Evolutionary conservation across 2,888 invertebrate genomes (phyloP).

Genomic region (Barypeithes pellucidus): DNA sequence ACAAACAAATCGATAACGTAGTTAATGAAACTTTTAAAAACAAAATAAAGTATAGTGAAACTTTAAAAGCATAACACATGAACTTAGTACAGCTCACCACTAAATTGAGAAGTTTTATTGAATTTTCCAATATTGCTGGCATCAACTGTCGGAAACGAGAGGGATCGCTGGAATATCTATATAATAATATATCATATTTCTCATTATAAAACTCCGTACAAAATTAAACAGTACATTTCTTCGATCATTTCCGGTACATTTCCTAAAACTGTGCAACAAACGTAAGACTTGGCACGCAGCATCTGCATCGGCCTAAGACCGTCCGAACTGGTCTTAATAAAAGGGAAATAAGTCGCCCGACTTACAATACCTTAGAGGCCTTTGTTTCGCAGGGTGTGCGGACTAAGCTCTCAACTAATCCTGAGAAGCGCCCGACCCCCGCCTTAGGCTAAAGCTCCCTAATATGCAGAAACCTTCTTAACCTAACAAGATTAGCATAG

Average conservation of each 20-base stretch:
- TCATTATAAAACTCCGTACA: too few species aligned
- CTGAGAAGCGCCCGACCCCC: conserved; percentile 73
- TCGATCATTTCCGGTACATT: not conserved
- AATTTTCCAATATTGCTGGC: too few species aligned
- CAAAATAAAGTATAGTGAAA: too few species aligned
- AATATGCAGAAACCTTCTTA: conserved; percentile 83
- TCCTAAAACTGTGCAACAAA: not conserved
- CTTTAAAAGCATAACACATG: too few species aligned
- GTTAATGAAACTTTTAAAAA: too few species aligned
- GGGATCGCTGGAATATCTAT: too few species aligned
- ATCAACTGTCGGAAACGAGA: too few species aligned
- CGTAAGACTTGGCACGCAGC: conserved; percentile 59
- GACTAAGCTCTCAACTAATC: conserved; percentile 74
- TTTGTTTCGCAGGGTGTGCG: conserved; percentile 71
- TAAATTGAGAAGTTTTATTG: too few species aligned
- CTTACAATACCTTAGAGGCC: conserved; percentile 65
- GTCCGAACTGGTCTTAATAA: conserved; percentile 62
- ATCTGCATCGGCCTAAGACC: conserved; percentile 69
- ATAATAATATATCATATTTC: too few species aligned
- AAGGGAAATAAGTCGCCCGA: conserved; percentile 68
- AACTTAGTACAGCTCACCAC: too few species aligned
- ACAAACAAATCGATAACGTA: too few species aligned
- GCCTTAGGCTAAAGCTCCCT: conserved; percentile 75
- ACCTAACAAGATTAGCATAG: conserved; percentile 82
- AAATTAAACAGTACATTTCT: conserved; percentile 1